These are phyloP conservation scores for Ichneumoninae sp. DNA, from an alignment of 2,888 invertebrate genomes.

Conservation along the genomic window DNA sequence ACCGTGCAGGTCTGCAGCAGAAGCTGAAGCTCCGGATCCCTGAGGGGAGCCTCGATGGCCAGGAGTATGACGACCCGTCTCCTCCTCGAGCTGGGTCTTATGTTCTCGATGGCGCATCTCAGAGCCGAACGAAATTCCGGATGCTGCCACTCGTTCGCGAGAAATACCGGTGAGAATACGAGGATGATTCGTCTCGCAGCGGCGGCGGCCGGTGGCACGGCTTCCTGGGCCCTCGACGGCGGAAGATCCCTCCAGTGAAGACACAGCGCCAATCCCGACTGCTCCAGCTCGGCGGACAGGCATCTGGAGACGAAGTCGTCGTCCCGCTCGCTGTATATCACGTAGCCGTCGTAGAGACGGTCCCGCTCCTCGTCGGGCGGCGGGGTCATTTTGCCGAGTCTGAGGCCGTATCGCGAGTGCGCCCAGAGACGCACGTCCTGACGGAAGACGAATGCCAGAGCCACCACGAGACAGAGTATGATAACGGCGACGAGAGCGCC, in stretches of 20 bases:
- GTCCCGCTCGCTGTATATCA: constrained; percentile 93
- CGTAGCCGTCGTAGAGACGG: constrained; percentile 92
- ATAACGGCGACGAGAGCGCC: constrained; percentile 89
- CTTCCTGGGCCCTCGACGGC: constrained; percentile 84
- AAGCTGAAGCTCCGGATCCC: constrained; percentile 91
- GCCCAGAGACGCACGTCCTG: constrained; percentile 92
- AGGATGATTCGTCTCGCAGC: constrained; percentile 91
- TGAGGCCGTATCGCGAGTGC: constrained; percentile 91
- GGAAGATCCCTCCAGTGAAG: constrained; percentile 85
- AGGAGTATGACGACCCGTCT: constrained; percentile 83
- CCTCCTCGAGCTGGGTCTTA: constrained; percentile 79
- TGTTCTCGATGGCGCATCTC: constrained; percentile 90
- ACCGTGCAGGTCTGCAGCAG: constrained; percentile 90
- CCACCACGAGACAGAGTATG: constrained; percentile 88
- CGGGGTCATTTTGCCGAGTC: constrained; percentile 85
- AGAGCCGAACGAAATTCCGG: constrained; percentile 93
- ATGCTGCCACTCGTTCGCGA: constrained; percentile 93
- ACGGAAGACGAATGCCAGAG: constrained; percentile 90
- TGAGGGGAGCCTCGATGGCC: constrained; percentile 88
- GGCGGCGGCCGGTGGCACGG: constrained; percentile 87
- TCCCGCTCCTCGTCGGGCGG: constrained; percentile 85
- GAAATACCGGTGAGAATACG: constrained; percentile 92
- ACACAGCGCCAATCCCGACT: constrained; percentile 88
- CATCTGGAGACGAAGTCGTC: constrained; percentile 89
- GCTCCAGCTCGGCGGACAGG: constrained; percentile 90